These are phyloP conservation scores for Silurus lanzhouensis DNA, from an alignment of 2,797 vertebrate genomes.

Conservation along the genomic window DNA sequence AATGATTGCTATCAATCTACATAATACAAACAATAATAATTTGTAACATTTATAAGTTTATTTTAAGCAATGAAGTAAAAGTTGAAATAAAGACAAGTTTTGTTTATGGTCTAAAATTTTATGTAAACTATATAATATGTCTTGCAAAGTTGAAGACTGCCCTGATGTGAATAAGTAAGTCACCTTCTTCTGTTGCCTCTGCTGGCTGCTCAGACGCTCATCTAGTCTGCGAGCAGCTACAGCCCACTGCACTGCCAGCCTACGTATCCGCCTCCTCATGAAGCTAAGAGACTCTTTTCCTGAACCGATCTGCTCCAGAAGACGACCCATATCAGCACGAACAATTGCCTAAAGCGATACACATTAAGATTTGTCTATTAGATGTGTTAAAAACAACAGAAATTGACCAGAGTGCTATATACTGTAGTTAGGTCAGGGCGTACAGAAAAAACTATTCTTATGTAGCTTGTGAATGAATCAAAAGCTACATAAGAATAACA, in stretches of 20 bases:
- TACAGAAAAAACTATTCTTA: background rate
- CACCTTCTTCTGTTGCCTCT: slow-evolving; percentile 86
- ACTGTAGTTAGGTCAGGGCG: background rate
- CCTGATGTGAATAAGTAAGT: slow-evolving; percentile 42
- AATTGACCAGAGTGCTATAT: background rate
- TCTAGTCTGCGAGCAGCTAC: slow-evolving; percentile 80
- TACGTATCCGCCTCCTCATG: slow-evolving; percentile 91
- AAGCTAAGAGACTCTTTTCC: slow-evolving; percentile 95
- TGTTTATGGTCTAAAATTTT: no score
- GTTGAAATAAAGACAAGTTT: no score
- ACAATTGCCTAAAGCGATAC: slow-evolving; percentile 77
- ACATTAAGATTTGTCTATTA: background rate
- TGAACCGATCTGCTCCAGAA: slow-evolving; percentile 89
- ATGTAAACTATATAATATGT: no score
- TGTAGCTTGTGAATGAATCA: background rate
- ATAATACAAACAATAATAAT: background rate
- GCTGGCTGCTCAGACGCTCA: slow-evolving; percentile 72
- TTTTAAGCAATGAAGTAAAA: background rate
- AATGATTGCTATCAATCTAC: background rate
- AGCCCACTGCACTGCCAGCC: slow-evolving; percentile 86
- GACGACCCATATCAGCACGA: slow-evolving; percentile 80
- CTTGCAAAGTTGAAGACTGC: background rate
- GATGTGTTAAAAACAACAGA: background rate
- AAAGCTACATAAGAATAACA: background rate
- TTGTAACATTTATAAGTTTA: background rate